These are phyloP conservation scores for Ailurus styani DNA, from an alignment of 2,113 vertebrate species.

Conservation along the genomic window DNA sequence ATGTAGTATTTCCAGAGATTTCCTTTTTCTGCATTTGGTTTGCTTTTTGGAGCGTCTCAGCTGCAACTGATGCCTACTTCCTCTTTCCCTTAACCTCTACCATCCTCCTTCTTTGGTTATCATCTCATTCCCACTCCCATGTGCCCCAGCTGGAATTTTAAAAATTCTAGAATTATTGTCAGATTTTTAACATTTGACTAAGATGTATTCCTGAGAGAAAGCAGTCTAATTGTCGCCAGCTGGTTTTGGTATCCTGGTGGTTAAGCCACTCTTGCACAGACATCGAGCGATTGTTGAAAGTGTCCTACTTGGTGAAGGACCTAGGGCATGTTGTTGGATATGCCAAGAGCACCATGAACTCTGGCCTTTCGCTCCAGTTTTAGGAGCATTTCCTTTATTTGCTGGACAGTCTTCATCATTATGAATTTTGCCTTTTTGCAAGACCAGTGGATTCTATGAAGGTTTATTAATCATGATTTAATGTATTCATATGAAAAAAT, in stretches of 20 bases:
- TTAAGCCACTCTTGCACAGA: background rate
- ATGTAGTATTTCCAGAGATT: background rate
- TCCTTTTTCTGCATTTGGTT: background rate
- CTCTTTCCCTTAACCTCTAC: background rate
- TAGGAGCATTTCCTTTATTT: background rate
- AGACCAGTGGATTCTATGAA: slow-evolving; percentile 47
- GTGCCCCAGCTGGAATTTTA: background rate
- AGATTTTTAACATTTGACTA: background rate
- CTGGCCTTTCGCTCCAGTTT: background rate
- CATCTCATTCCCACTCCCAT: background rate
- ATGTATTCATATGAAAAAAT: slow-evolving; percentile 65
- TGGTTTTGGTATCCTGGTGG: background rate
- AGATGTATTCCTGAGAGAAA: background rate
- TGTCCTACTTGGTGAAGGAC: background rate
- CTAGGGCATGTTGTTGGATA: background rate
- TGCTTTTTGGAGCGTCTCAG: background rate
- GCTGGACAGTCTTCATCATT: background rate
- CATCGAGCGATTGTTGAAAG: background rate
- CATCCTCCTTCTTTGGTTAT: background rate
- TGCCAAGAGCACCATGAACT: background rate
- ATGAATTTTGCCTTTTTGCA: slow-evolving; percentile 50
- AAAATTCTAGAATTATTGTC: background rate
- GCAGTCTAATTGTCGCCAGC: background rate
- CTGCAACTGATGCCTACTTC: background rate
- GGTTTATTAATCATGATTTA: slow-evolving; percentile 75